Evolutionary conservation across 2,888 invertebrate species (phyloP), one percentile per base, ranked within the genome.

Genomic region (Pandemis cinnamomeana): DNA sequence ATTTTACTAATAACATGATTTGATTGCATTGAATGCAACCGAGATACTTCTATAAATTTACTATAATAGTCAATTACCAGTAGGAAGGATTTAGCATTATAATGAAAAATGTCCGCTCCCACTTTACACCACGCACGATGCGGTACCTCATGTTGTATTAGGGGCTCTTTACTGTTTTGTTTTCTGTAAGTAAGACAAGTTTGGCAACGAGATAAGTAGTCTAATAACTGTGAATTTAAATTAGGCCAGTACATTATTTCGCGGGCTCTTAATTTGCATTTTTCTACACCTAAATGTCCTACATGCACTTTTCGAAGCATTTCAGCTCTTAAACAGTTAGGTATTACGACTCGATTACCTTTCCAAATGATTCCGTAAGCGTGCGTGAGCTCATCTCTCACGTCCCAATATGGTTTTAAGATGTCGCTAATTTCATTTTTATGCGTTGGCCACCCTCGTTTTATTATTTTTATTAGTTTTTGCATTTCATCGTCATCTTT

Each of bases 291-390:
- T 5, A 67, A 15, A 15, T 67, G 53, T 4, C 67, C 20, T 13
- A 13, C 41, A 27, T 41, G 41, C n/a, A 36, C 11, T 41, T 13
- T 36, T 8, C 63, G 71, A 53, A 80, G 71, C 58, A 78, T 75
- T 51, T 76, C 58, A 36, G 27, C 27, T 36, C 3, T 62, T 51
- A 76, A 36, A 1, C 20, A 53, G 51, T 71, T 69, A 6, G 78
- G 77, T 27, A 79, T 76, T 0, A 77, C 64, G n/a, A 77, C 15
- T 41, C 69, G 58, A 15, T 74, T 68, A 42, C 71, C 75, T 66
- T 75, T 77, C 55, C 74, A 78, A 27, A 78, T 51, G 8, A 75
- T 51, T 10, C 71, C 67, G 48, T 75, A 61, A 41, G 64, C 63
- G 5, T 71, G 36, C 48, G 70, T 55, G 15, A 79, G 61, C 46